A percentile compares a stretch with the other conserved stretches of the same genome.
These are phyloP conservation scores for Rhabditoides inermis DNA, from an alignment of 2,888 invertebrate genomes.

Conservation along the genomic window DNA sequence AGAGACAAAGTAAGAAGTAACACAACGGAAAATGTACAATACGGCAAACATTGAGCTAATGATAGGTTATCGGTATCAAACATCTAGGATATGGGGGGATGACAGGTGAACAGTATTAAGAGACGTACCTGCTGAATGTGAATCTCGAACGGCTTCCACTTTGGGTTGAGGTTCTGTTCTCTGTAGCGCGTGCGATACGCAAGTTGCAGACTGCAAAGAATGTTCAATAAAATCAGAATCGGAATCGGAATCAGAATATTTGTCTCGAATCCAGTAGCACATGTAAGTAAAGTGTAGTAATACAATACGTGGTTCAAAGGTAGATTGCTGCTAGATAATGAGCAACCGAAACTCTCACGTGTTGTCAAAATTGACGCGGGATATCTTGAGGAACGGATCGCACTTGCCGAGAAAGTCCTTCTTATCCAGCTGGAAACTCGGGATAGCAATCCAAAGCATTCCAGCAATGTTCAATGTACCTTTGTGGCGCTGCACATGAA, in stretches of 20 bases:
- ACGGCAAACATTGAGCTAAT: too few species aligned
- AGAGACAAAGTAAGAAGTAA: too few species aligned
- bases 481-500: conserved; percentile 13
- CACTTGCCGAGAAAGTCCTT: conserved; percentile 59
- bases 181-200: conserved; percentile 60
- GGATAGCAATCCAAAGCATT: conserved; percentile 7
- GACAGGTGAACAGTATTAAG: too few species aligned
- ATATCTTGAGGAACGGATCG: conserved; percentile 57
- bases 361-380: conserved; percentile 55
- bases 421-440: conserved; percentile 53
- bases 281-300: too few species aligned
- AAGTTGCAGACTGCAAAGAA: conserved; percentile 55
- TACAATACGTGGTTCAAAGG: too few species aligned
- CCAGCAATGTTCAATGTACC: neutral
- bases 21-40: too few species aligned
- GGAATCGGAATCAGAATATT: too few species aligned
- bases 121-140: conserved; percentile 56
- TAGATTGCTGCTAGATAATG: too few species aligned
- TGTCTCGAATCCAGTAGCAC: too few species aligned
- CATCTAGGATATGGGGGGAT: too few species aligned
- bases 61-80: too few species aligned
- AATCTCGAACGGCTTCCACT: conserved; percentile 58
- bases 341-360: conserved; percentile 53
- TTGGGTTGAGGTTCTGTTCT: conserved; percentile 60
- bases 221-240: too few species aligned